Evolutionary conservation across 2,113 vertebrate genomes (phyloP).

Genomic region (Prinia subflava): DNA sequence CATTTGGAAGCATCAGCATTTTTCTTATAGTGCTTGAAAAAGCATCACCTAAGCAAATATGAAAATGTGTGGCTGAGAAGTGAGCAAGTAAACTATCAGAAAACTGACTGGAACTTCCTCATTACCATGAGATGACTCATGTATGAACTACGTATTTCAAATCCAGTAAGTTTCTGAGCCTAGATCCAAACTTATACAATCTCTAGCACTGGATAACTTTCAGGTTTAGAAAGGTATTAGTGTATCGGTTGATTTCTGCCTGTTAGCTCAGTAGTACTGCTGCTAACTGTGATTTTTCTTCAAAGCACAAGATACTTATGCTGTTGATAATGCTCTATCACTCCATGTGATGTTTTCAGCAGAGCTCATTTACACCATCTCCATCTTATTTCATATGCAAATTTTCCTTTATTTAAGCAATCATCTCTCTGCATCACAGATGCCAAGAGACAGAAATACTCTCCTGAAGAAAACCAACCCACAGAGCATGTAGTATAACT

Average conservation of each 20-base stretch:
- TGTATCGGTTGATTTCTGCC: neutral
- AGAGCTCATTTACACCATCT: neutral
- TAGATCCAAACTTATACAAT: neutral
- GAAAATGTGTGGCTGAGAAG: neutral
- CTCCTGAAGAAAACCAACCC: constrained; percentile 42
- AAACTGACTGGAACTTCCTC: neutral
- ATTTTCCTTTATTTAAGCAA: constrained; percentile 28
- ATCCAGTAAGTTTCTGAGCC: neutral
- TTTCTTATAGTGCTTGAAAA: neutral
- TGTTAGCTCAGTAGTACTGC: neutral
- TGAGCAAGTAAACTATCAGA: neutral
- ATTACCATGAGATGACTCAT: neutral
- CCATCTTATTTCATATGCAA: constrained; percentile 30
- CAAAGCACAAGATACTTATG: neutral
- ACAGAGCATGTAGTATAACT: constrained; percentile 32
- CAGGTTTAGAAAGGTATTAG: neutral
- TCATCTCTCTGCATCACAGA: constrained; percentile 5
- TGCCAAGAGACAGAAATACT: constrained; percentile 37
- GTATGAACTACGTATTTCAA: neutral
- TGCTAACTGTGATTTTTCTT: neutral
- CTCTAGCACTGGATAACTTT: neutral
- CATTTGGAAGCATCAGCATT: neutral
- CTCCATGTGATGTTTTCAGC: constrained; percentile 39
- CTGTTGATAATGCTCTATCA: neutral
- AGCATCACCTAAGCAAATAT: neutral